phyloP scores from a whole-genome alignment of 2,888 invertebrate genomes.

The Halocaridina rubra region DNA sequence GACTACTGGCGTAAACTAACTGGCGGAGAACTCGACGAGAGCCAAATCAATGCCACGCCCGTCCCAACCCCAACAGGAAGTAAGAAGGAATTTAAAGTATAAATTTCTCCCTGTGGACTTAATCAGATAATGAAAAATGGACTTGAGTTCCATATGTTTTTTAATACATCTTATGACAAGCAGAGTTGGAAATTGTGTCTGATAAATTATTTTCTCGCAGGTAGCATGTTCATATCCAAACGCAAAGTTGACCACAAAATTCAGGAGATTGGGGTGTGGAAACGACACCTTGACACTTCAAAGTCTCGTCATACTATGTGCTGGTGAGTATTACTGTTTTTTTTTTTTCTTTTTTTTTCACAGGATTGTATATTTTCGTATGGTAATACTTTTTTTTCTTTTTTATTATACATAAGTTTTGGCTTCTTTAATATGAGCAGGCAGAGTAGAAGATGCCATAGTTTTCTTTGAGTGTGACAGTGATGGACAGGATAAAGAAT shows the following conservation, averaged over 20 bases:
- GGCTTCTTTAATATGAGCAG: not conserved
- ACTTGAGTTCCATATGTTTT: not conserved
- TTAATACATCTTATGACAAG: too few species aligned
- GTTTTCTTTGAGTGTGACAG: too few species aligned
- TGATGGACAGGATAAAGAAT: too few species aligned
- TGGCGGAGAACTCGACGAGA: not conserved
- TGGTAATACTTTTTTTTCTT: not conserved
- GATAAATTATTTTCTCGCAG: constrained; percentile 11
- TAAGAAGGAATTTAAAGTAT: not conserved
- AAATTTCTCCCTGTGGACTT: not conserved
- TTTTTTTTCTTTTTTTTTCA: not conserved
- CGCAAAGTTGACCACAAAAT: constrained; percentile 70
- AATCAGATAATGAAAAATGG: not conserved
- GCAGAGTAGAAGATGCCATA: not conserved
- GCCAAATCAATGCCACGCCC: not conserved
- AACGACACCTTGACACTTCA: constrained; percentile 72
- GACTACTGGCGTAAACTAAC: constrained; percentile 67
- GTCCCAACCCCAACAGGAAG: not conserved
- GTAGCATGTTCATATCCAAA: constrained; percentile 27
- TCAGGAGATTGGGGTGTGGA: constrained; percentile 75
- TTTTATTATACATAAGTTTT: not conserved
- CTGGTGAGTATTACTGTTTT: constrained; percentile 31
- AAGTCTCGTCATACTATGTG: constrained; percentile 64
- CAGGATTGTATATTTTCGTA: not conserved
- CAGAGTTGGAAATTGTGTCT: too few species aligned